phyloP scores from a whole-genome alignment of 2,113 vertebrate species.

The Psittacara wagleri region DNA sequence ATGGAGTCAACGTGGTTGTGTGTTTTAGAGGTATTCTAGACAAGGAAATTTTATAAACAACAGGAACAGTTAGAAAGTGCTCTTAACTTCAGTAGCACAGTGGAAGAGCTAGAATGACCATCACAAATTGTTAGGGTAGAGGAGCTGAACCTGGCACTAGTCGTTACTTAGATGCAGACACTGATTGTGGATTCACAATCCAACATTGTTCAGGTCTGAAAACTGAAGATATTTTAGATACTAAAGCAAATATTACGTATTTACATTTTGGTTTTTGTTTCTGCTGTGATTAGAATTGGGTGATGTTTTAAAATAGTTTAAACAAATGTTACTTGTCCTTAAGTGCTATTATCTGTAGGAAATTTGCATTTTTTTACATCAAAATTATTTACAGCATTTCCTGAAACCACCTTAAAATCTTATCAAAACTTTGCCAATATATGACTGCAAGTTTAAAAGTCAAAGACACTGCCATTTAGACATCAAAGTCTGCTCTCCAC shows the following conservation, averaged over 20 bases:
- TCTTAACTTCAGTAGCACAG: neutral
- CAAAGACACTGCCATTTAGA: neutral
- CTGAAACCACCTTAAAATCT: neutral
- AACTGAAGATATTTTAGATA: neutral
- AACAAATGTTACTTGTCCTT: neutral
- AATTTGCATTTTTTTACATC: neutral
- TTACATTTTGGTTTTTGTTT: neutral
- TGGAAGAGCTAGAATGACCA: neutral
- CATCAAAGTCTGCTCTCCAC: neutral
- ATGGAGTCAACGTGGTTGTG: neutral
- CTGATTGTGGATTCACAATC: neutral
- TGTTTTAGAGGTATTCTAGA: neutral
- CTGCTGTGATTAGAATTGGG: neutral
- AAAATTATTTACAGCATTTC: neutral
- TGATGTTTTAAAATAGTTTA: neutral
- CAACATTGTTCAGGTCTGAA: neutral
- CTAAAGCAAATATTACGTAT: neutral
- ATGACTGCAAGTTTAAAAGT: neutral
- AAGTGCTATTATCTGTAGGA: neutral
- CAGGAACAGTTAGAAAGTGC: neutral
- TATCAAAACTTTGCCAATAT: neutral
- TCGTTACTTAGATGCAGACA: neutral
- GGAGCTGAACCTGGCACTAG: neutral
- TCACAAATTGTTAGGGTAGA: neutral
- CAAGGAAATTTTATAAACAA: neutral